Evolutionary conservation across 2,113 vertebrate species (phyloP).

Genomic region (Coptodon bakossiorum): DNA sequence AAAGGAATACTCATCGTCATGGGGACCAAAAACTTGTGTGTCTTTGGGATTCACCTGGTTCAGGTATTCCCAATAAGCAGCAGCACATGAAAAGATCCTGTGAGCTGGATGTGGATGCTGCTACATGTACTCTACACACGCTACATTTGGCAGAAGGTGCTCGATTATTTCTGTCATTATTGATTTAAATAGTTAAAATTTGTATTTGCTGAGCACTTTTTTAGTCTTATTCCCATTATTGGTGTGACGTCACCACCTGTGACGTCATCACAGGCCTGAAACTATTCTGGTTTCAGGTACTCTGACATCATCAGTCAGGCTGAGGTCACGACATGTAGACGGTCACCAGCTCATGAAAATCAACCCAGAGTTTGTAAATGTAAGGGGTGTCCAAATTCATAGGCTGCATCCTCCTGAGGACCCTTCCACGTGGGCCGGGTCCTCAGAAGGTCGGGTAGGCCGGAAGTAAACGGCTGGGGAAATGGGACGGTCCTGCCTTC

Average conservation of each 20-base stretch:
- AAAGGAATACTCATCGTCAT: not conserved
- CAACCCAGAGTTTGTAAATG: not conserved
- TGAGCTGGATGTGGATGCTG: not conserved
- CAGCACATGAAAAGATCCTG: not conserved
- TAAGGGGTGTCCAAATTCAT: not conserved
- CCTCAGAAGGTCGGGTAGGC: not conserved
- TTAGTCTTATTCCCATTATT: not conserved
- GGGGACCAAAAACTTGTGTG: not conserved
- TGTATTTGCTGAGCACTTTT: not conserved
- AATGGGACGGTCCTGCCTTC: rapidly evolving
- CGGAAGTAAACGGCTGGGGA: rapidly evolving
- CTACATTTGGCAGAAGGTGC: not conserved
- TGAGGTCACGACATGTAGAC: not conserved
- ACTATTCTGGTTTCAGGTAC: not conserved
- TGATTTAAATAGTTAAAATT: not conserved
- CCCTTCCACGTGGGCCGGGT: not conserved
- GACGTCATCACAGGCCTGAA: not conserved
- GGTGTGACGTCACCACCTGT: not conserved
- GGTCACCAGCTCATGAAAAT: no score
- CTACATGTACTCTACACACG: rapidly evolving
- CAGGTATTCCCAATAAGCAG: not conserved
- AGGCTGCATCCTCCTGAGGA: not conserved
- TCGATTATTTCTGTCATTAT: not conserved
- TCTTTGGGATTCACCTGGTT: not conserved
- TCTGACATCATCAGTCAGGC: not conserved